Evolutionary conservation across 2,113 vertebrate genomes (phyloP), one percentile per base, ranked within the genome.

Genomic region (Crocuta crocuta): DNA sequence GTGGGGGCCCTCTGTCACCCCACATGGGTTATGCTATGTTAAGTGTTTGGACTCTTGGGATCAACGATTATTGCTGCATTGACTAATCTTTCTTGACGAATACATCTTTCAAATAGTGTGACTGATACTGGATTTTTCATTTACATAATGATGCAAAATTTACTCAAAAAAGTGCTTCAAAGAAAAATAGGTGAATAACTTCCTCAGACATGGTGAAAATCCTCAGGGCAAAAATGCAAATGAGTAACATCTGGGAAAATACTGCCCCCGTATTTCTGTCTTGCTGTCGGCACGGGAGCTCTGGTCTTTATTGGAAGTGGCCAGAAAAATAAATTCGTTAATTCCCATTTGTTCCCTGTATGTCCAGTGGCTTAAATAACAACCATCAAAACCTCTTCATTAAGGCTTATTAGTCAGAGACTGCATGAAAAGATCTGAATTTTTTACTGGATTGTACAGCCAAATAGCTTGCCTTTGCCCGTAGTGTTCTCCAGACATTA

Each of bases 361-460:
- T 23, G 39, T 98, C 83, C 10, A 4, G 17, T 39, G 48, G 50
- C 73, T 98, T 96, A 96, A 94, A 71, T 76, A 89, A n/a, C 73
- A 80, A 26, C 84, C 83, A 91, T 53, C 74, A n/a, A 63, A 95
- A 88, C 91, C 87, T 96, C 96, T 96, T 90, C 48, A 73, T 35
- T 79, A 95, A 89, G 50, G 35, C 70, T 17, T 35, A 94, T 96
- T 50, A 79, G 45, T 92, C 55, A 78, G 7, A 7, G 76, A 96
- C 94, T 78, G 31, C 88, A 85, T 87, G 85, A 70, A 96, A 97
- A 97, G 48, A 87, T 83, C 58, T 61, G 74, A 31, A 66, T 96
- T 98, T 97, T 96, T 35, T 66, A 48, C 92, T 74, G 95, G 66
- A 43, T 91, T 73, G 96, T 96, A 90, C 88, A 84, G 95, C 70